Base-by-base conservation (phyloP, 2,888 invertebrate genomes). In the Agonopterix alstromeriana region DNA sequence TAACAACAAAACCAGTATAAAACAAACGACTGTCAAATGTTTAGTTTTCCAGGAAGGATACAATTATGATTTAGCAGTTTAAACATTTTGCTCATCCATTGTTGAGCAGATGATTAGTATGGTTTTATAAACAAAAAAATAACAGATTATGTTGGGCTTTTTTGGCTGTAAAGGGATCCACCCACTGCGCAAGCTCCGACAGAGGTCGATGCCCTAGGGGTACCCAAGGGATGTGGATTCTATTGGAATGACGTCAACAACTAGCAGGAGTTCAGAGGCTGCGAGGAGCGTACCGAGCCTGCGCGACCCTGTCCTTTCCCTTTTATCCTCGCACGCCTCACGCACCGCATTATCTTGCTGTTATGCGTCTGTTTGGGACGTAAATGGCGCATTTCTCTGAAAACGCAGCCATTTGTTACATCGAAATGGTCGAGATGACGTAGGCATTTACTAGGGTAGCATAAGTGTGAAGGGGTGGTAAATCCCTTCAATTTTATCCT, bases 161-260 rank as follows among this genome's bases (percentile, higher is more conserved):
- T 27, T 27, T 27, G 27, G 5, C 3, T 27, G 27, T 27, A 7
- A 27, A 27, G 7, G 27, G 27, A 27, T 27, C 27, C 27, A 27
- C 27, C 49, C 46, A 53, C 48, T 38, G 53, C 56, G 56, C 60
- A 61, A 51, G 53, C 57, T 57, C 53, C 43, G 48, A 42, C 48
- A 53, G 58, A 65, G 73, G 65, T 73, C 69, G 73, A 69, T 53
- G 71, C 49, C 40, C 74, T 70, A 67, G 83, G 72, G 87, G 84
- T 82, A 81, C 84, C 81, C 76, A 73, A 81, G 83, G 87, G 86
- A 85, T 84, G 81, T 77, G 75, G 72, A 77, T 77, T 81, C 81
- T 78, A 79, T 85, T 84, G 80, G 81, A 82, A 85, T 89, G 90
- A 90, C 90, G 90, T 90, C 90, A 90, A 90, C 85, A 89, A 83